These are phyloP conservation scores for Thalassarche chlororhynchos DNA, from an alignment of 2,113 vertebrate genomes.

Conservation along the genomic window DNA sequence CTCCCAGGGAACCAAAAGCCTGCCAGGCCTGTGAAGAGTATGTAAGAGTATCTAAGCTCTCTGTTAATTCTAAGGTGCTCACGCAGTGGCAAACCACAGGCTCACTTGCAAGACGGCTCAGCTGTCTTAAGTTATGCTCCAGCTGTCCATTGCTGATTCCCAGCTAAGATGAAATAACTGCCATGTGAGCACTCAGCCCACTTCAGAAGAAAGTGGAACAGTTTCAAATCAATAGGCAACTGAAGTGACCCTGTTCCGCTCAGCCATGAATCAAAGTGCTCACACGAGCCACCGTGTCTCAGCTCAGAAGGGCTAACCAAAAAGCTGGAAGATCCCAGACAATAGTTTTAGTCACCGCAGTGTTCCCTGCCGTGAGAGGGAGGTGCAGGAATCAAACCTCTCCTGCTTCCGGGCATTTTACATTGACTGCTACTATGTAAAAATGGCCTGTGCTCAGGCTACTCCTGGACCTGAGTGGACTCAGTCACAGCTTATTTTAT, in stretches of 20 bases:
- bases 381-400: not conserved
- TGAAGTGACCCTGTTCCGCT: not conserved
- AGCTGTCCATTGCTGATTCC: not conserved
- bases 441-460: not conserved
- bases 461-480: not conserved
- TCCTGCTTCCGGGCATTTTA: not conserved
- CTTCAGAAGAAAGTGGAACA: not conserved
- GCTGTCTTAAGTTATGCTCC: not conserved
- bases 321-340: not conserved
- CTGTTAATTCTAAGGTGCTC: not conserved
- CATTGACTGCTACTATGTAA: not conserved
- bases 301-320: not conserved
- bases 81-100: not conserved
- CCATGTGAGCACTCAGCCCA: not conserved
- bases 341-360: not conserved
- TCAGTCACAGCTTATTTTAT: not conserved
- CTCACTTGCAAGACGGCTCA: not conserved
- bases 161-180: not conserved
- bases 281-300: not conserved
- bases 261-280: accelerated
- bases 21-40: not conserved
- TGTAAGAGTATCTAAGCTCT: not conserved
- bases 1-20: not conserved
- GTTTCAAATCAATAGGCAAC: not conserved
- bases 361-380: not conserved